These are phyloP conservation scores for Rhagium mordax DNA, from an alignment of 2,888 invertebrate species.

Conservation along the genomic window DNA sequence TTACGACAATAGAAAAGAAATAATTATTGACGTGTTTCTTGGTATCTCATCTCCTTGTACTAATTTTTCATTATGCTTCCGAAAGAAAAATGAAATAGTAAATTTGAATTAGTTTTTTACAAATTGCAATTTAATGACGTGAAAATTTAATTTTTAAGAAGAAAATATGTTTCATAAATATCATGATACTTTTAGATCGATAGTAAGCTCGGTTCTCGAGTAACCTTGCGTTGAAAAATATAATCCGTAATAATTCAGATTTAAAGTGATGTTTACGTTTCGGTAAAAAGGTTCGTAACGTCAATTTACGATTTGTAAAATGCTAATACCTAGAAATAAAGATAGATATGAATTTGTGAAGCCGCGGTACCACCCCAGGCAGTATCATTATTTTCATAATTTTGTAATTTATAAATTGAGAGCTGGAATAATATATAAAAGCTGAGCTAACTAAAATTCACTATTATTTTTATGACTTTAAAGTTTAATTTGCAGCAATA, in stretches of 20 bases:
- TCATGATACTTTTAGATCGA: background rate
- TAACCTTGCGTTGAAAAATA: background rate
- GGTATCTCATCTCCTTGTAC: too few relatives aligned
- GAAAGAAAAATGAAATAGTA: background rate
- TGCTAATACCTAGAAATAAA: background rate
- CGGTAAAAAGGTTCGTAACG: background rate
- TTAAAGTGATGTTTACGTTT: background rate
- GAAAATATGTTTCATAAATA: background rate
- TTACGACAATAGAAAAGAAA: too few relatives aligned
- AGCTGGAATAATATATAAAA: background rate
- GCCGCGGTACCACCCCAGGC: background rate
- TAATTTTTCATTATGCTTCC: background rate
- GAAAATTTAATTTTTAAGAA: background rate
- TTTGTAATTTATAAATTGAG: background rate
- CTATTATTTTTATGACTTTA: background rate
- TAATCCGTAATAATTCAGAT: background rate
- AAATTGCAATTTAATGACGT: background rate
- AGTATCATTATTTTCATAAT: background rate
- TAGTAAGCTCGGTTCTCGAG: background rate
- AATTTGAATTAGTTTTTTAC: background rate
- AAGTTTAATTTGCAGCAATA: background rate
- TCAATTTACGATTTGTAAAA: background rate
- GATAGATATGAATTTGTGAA: background rate
- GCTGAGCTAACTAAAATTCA: background rate
- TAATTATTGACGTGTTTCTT: too few relatives aligned